Evolutionary conservation across 2,888 invertebrate genomes (phyloP).

Genomic region (Lochmaea crataegi): DNA sequence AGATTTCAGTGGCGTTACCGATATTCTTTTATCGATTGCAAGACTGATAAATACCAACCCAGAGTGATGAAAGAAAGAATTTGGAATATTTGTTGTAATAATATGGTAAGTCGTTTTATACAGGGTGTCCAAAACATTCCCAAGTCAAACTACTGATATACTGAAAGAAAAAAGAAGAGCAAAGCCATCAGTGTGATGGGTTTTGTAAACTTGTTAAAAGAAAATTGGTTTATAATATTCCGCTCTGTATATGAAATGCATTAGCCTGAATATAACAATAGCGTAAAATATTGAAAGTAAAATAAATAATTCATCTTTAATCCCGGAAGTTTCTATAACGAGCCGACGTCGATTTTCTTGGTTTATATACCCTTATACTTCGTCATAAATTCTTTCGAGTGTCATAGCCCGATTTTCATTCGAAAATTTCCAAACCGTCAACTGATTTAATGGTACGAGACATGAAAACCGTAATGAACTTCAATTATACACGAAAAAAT

Average conservation of each 20-base stretch:
- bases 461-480: slow-evolving; percentile 40
- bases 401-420: slow-evolving; percentile 29
- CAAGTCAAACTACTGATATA: no score
- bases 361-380: slow-evolving; percentile 19
- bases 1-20: slow-evolving; percentile 11
- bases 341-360: slow-evolving; percentile 1
- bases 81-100: no score
- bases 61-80: no score
- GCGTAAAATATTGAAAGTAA: neutral
- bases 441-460: slow-evolving; percentile 41
- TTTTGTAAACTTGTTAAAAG: no score
- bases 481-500: slow-evolving; percentile 41
- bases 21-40: neutral
- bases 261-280: neutral
- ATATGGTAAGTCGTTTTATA: no score
- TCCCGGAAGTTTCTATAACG: slow-evolving; percentile 3
- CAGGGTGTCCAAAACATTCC: no score
- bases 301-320: slow-evolving; percentile 1
- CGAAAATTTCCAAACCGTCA: slow-evolving; percentile 28
- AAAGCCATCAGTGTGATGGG: no score
- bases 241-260: neutral
- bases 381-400: slow-evolving; percentile 25
- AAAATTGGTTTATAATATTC: no score
- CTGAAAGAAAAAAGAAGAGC: no score
- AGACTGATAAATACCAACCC: neutral